Conservation (phyloP, 2,113 vertebrate species). For the Accipiter virgatus region DNA sequence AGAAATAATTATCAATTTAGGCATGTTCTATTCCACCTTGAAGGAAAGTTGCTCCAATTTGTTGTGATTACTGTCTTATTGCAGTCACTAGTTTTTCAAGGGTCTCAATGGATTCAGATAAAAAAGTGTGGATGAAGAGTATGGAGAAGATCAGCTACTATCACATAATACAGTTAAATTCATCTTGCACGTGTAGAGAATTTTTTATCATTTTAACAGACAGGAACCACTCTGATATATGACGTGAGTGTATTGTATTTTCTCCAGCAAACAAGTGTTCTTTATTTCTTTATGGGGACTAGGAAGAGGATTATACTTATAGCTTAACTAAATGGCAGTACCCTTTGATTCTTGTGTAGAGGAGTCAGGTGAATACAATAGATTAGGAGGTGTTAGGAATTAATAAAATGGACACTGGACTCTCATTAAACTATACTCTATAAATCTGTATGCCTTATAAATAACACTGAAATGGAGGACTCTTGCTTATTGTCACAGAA, state of each 20-base stretch:
- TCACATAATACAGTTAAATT: not conserved
- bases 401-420: not conserved
- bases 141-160: not conserved
- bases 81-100: not conserved
- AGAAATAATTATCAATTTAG: not conserved
- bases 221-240: not conserved
- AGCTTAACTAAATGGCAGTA: not conserved
- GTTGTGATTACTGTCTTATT: not conserved
- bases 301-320: not conserved
- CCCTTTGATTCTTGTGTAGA: not conserved
- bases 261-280: not conserved
- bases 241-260: not conserved
- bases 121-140: not conserved
- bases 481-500: not conserved
- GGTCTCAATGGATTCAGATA: not conserved
- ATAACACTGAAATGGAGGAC: not conserved
- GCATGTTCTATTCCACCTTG: not conserved
- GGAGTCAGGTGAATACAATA: not conserved
- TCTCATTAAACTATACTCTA: not conserved
- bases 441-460: not conserved
- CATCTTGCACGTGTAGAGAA: not conserved
- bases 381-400: not conserved
- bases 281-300: not conserved
- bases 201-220: conserved; percentile 25
- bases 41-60: not conserved